phyloP scores from a whole-genome alignment of 1,140 invertebrate genomes.

The Aphis gossypii region DNA sequence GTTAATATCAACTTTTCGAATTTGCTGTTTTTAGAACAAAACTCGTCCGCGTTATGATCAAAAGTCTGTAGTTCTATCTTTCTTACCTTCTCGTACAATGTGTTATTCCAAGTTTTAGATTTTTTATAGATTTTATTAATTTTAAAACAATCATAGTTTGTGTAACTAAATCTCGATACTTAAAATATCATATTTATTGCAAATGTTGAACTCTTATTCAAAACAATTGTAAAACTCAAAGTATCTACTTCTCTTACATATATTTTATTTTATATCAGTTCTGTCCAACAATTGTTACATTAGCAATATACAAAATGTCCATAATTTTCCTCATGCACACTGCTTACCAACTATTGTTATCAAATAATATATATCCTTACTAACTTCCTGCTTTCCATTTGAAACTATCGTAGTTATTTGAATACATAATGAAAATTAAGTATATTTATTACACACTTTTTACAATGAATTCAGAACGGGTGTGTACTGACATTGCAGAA shows the following conservation, averaged over 20 bases:
- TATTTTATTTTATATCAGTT: not conserved
- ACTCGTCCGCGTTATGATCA: not conserved
- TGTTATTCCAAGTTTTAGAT: not conserved
- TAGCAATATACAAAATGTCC: not conserved
- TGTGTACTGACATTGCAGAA: not conserved
- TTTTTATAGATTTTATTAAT: not conserved
- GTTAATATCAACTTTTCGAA: not conserved
- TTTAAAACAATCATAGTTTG: too few relatives aligned
- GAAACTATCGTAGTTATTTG: not conserved
- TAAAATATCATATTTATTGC: not conserved
- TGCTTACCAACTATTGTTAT: not conserved
- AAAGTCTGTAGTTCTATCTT: not conserved
- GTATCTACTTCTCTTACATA: not conserved
- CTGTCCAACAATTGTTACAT: not conserved
- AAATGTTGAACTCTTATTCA: not conserved
- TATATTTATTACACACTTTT: not conserved
- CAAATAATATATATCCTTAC: not conserved
- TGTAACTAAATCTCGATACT: too few relatives aligned
- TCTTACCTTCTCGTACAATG: not conserved
- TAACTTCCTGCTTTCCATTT: not conserved
- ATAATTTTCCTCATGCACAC: not conserved
- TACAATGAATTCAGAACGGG: not conserved
- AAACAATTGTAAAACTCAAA: not conserved
- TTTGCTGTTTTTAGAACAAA: not conserved
- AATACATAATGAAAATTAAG: not conserved